phyloP scores from a whole-genome alignment of 1,140 invertebrate genomes.

The Panulirus ornatus region DNA sequence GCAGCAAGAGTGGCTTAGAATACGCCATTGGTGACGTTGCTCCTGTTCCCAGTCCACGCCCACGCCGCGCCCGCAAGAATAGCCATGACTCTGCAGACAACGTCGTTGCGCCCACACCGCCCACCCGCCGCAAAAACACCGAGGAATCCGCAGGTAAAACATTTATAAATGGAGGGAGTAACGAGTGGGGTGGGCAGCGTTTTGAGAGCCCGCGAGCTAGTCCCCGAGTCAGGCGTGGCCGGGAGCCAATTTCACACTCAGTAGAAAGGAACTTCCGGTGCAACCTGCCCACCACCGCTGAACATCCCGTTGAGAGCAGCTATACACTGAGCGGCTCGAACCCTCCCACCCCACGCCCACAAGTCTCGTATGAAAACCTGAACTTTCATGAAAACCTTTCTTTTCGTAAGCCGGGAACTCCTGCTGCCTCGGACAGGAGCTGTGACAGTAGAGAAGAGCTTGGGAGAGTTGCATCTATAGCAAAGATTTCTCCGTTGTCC shows the following conservation, averaged over 20 bases:
- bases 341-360: background rate
- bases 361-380: slow-evolving; percentile 31
- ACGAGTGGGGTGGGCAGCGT: background rate
- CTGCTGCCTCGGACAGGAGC: background rate
- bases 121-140: slow-evolving; percentile 48
- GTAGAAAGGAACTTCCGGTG: slow-evolving; percentile 42
- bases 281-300: slow-evolving; percentile 13
- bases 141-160: slow-evolving; percentile 30
- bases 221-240: slow-evolving; percentile 31
- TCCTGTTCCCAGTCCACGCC: slow-evolving; percentile 45
- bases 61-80: slow-evolving; percentile 56
- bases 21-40: slow-evolving; percentile 22
- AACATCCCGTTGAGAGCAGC: background rate
- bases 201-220: slow-evolving; percentile 17
- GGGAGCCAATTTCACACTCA: slow-evolving; percentile 37
- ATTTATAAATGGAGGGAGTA: slow-evolving; percentile 30
- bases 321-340: too few relatives aligned
- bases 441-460: background rate
- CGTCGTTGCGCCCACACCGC: slow-evolving; percentile 55
- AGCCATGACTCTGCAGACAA: slow-evolving; percentile 41
- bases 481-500: background rate
- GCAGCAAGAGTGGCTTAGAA: slow-evolving; percentile 23
- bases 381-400: slow-evolving; percentile 50
- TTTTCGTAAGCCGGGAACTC: background rate
- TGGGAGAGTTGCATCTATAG: background rate